These are phyloP conservation scores for Seriola dumerili DNA, from an alignment of 2,113 vertebrate species.

Conservation along the genomic window DNA sequence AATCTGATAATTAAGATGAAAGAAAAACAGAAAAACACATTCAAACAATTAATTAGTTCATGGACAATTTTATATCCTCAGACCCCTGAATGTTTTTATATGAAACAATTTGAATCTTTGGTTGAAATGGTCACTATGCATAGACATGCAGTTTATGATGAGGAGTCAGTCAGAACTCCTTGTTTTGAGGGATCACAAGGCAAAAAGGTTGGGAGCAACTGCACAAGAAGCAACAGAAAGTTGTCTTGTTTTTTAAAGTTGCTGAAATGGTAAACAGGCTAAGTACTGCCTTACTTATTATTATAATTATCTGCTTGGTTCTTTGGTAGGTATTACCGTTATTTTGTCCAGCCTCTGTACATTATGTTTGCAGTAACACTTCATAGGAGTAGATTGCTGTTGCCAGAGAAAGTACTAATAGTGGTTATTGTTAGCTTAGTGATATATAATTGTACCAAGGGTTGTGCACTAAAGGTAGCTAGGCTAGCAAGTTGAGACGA, in stretches of 20 bases:
- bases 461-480: slow-evolving; percentile 18
- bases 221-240: background rate
- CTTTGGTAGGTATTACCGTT: background rate
- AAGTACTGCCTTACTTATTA: background rate
- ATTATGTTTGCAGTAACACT: background rate
- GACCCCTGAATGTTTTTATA: background rate
- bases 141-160: too few species aligned
- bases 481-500: slow-evolving; percentile 11
- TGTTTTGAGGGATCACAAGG: background rate
- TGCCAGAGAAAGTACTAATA: background rate
- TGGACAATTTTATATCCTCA: background rate
- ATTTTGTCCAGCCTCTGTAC: slow-evolving; percentile 25
- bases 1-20: background rate
- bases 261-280: background rate
- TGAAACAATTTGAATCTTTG: background rate
- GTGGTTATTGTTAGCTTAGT: background rate
- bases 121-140: background rate
- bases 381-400: background rate
- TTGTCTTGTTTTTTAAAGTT: background rate
- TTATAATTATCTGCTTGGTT: background rate
- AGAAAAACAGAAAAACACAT: too few species aligned
- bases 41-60: too few species aligned
- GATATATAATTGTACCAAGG: background rate
- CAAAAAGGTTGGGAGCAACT: background rate
- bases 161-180: background rate